These are phyloP conservation scores for Trogon melanurus DNA, from an alignment of 2,113 vertebrate species.

Conservation along the genomic window DNA sequence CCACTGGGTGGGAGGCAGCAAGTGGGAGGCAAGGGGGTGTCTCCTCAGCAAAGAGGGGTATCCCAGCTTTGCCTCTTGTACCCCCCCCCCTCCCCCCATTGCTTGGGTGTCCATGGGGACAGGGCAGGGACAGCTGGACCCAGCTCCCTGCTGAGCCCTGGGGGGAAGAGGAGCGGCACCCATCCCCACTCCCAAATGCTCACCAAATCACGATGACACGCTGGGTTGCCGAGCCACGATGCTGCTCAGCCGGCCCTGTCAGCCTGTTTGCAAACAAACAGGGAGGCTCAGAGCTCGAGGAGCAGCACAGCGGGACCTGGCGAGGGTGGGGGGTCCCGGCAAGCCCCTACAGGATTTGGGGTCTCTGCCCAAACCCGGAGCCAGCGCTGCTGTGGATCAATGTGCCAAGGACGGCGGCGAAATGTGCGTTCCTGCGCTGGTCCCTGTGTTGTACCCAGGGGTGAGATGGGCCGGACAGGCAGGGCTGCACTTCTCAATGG, in stretches of 20 bases:
- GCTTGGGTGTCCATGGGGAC: no score
- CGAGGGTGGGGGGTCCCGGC: not conserved
- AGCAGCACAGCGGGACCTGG: not conserved
- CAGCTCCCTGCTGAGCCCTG: not conserved
- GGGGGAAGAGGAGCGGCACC: not conserved
- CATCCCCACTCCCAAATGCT: no score
- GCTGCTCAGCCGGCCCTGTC: not conserved
- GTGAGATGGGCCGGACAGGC: not conserved
- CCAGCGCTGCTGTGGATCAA: no score
- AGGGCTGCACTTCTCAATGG: not conserved
- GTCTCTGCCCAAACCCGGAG: not conserved
- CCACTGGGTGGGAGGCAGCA: not conserved
- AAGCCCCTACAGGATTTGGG: not conserved
- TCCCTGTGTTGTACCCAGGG: accelerated
- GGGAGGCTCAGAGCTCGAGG: not conserved
- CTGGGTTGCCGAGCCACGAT: not conserved
- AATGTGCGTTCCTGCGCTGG: not conserved
- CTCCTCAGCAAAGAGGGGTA: not conserved
- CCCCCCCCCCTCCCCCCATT: no score
- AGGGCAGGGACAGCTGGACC: not conserved
- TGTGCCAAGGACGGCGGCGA: not conserved
- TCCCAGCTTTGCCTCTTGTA: not conserved
- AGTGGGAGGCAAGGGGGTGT: not conserved
- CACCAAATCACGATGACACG: no score
- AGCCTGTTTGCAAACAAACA: not conserved